These are phyloP conservation scores for Orchestia grillus DNA, from an alignment of 1,140 invertebrate genomes.

Conservation along the genomic window DNA sequence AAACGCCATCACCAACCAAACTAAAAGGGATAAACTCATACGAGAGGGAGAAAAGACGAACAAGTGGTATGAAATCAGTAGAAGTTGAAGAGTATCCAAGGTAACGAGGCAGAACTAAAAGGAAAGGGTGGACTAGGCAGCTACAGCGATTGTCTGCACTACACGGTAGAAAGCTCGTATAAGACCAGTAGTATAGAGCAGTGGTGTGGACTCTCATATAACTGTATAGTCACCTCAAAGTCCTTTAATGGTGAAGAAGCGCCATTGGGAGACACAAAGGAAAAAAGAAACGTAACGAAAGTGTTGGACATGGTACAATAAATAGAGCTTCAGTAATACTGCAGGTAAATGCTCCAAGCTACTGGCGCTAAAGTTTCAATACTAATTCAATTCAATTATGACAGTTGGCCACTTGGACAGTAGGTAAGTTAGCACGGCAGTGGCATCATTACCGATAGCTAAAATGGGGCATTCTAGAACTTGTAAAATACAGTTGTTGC, in stretches of 20 bases:
- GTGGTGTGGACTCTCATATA: slow-evolving; percentile 60
- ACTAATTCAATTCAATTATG: background rate
- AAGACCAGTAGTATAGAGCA: slow-evolving; percentile 29
- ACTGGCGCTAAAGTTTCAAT: background rate
- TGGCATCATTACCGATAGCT: background rate
- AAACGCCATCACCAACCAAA: slow-evolving; percentile 49
- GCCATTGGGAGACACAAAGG: slow-evolving; percentile 68
- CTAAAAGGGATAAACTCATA: slow-evolving; percentile 23
- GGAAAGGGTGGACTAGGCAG: slow-evolving; percentile 62
- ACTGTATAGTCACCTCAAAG: slow-evolving; percentile 69
- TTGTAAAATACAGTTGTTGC: background rate
- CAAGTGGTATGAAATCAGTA: slow-evolving; percentile 52
- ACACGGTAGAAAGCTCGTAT: slow-evolving; percentile 60
- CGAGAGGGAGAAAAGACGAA: background rate
- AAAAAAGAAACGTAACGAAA: slow-evolving; percentile 67
- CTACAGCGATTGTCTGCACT: slow-evolving; percentile 65
- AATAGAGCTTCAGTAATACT: slow-evolving; percentile 8
- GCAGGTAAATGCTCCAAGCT: background rate
- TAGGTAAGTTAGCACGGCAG: background rate
- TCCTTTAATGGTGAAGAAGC: slow-evolving; percentile 69
- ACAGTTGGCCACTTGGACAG: background rate
- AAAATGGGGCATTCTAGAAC: background rate
- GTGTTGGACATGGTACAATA: slow-evolving; percentile 50
- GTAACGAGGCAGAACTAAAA: slow-evolving; percentile 60
- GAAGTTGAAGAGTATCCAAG: slow-evolving; percentile 57